phyloP scores from a whole-genome alignment of 2,888 invertebrate genomes.

The Dynastes grantii region DNA sequence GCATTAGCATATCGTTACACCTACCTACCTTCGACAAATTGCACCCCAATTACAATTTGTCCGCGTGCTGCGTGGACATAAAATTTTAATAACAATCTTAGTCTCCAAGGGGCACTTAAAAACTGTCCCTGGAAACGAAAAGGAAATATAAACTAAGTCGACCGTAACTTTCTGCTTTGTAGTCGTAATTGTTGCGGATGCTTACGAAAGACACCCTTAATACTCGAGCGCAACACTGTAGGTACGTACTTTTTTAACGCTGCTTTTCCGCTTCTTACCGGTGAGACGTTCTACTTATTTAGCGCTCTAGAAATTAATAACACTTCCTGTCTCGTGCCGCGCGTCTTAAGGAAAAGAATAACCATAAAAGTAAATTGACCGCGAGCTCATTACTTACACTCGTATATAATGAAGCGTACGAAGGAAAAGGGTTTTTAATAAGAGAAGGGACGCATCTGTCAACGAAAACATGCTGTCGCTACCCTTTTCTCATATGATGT shows the following conservation, averaged over 20 bases:
- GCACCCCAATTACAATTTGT: slow-evolving; percentile 26
- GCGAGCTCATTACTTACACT: slow-evolving; percentile 27
- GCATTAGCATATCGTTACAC: slow-evolving; percentile 42
- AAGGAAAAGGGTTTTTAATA: slow-evolving; percentile 12
- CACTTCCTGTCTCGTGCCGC: slow-evolving; percentile 19
- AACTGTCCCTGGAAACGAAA: slow-evolving; percentile 10
- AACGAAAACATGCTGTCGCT: neutral
- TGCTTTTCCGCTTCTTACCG: slow-evolving; percentile 9
- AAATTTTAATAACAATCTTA: slow-evolving; percentile 36
- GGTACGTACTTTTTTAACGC: neutral
- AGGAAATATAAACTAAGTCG: slow-evolving; percentile 1
- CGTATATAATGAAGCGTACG: slow-evolving; percentile 18
- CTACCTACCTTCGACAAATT: slow-evolving; percentile 17
- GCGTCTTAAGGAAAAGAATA: neutral
- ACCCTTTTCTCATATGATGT: neutral
- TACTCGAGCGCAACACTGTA: slow-evolving; percentile 19
- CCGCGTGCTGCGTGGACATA: slow-evolving; percentile 20
- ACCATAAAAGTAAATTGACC: slow-evolving; percentile 43
- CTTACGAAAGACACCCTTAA: no score
- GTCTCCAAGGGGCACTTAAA: neutral
- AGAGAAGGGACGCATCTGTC: slow-evolving; percentile 12
- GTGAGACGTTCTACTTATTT: slow-evolving; percentile 2
- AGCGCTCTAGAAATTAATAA: slow-evolving; percentile 34
- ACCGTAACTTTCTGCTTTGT: slow-evolving; percentile 16
- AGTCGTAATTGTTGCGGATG: neutral